Evolutionary conservation across 2,113 vertebrate genomes (phyloP).

Genomic region (Pithys albifrons): DNA sequence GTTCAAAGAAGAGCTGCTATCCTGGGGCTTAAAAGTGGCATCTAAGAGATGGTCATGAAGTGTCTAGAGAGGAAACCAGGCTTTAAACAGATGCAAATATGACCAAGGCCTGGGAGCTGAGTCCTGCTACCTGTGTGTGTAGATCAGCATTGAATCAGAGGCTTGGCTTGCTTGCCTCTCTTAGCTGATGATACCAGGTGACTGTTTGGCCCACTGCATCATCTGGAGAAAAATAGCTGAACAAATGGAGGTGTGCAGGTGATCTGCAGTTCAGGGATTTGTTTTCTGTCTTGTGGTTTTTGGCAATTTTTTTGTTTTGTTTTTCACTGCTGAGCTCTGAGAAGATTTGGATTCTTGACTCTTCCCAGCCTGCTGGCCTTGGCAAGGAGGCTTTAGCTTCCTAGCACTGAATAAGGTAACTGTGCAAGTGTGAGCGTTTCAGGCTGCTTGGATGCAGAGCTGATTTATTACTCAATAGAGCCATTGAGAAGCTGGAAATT

Average conservation of each 20-base stretch:
- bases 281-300: background rate
- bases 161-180: background rate
- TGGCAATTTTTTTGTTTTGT: background rate
- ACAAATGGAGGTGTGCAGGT: background rate
- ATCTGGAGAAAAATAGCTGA: background rate
- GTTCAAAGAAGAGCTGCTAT: background rate
- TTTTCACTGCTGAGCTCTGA: background rate
- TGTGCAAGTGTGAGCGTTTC: background rate
- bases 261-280: constrained; percentile 1
- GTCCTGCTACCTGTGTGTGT: background rate
- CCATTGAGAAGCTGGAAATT: constrained; percentile 46
- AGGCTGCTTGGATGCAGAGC: background rate
- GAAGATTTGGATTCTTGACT: constrained; percentile 14
- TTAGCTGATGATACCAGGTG: background rate
- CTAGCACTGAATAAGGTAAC: constrained; percentile 13
- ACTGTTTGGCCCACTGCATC: background rate
- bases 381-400: constrained; percentile 18
- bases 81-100: background rate
- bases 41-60: background rate
- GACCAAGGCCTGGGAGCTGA: background rate
- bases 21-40: background rate
- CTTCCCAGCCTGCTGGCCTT: background rate
- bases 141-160: background rate
- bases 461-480: constrained; percentile 58
- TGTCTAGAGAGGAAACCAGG: background rate